phyloP scores from a whole-genome alignment of 2,888 invertebrate genomes.

The Microctonus hyperodae region DNA sequence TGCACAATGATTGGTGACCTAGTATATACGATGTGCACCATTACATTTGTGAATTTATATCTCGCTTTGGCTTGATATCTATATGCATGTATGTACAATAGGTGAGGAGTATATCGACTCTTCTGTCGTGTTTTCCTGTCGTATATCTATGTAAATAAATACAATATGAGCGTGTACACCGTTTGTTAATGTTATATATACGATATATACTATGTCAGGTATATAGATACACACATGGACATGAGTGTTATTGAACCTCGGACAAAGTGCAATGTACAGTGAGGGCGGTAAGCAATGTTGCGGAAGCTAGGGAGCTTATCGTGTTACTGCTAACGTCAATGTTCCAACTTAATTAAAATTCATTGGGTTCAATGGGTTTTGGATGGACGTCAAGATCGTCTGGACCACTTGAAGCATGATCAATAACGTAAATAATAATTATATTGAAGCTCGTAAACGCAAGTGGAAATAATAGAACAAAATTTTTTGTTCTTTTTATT shows the following conservation, averaged over 20 bases:
- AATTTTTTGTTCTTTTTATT: neutral
- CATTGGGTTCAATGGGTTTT: slow-evolving; percentile 1
- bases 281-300: slow-evolving; percentile 27
- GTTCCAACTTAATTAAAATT: slow-evolving; percentile 8
- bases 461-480: neutral
- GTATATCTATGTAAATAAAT: neutral
- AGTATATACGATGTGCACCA: slow-evolving; percentile 3
- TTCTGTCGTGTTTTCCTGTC: slow-evolving; percentile 8
- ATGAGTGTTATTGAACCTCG: slow-evolving; percentile 45
- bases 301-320: slow-evolving; percentile 29
- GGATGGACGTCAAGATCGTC: slow-evolving; percentile 3
- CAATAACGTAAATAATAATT: neutral
- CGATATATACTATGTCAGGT: neutral
- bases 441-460: neutral
- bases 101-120: slow-evolving; percentile 12
- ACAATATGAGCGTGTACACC: slow-evolving; percentile 2
- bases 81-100: neutral
- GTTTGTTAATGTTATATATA: slow-evolving; percentile 18
- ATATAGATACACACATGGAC: slow-evolving; percentile 15
- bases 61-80: neutral
- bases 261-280: slow-evolving; percentile 43
- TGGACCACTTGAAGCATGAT: neutral
- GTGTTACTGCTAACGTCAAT: slow-evolving; percentile 15
- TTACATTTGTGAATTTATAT: neutral
- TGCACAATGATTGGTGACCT: slow-evolving; percentile 6